A percentile compares a stretch with the other conserved stretches of the same genome.
Evolutionary conservation across 2,797 vertebrate species (phyloP).

Genomic region (Lepilemur septentrionalis): DNA sequence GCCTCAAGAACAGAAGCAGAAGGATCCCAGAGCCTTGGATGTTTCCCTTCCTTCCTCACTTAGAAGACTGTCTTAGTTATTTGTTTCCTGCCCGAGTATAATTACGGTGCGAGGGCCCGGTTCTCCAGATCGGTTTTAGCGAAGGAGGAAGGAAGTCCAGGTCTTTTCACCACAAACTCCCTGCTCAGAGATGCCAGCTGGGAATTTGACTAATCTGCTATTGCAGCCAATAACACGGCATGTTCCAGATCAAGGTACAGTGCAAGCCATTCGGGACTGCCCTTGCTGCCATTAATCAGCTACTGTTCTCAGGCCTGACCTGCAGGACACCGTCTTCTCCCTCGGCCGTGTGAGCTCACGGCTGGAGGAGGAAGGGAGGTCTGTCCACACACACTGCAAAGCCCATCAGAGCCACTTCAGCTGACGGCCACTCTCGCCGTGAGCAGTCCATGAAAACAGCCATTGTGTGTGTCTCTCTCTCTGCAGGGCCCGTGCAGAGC

Average conservation of each 20-base stretch:
- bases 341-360: neutral
- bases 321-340: neutral
- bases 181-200: conserved; percentile 19
- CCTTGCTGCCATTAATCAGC: neutral
- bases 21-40: neutral
- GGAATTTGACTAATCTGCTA: neutral
- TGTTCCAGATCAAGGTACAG: conserved; percentile 16
- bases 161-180: neutral
- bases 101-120: conserved; percentile 27
- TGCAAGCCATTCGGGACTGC: neutral
- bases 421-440: neutral
- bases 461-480: neutral
- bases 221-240: neutral
- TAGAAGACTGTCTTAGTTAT: conserved; percentile 30
- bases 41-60: conserved; percentile 68
- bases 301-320: neutral
- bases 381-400: neutral
- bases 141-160: conserved; percentile 59
- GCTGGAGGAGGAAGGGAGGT: conserved; percentile 18
- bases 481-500: neutral
- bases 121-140: neutral
- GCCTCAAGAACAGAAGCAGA: neutral
- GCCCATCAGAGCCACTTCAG: neutral
- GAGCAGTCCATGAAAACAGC: neutral
- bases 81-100: conserved; percentile 52